Conservation (phyloP, 2,888 invertebrate genomes). For the Yponomeuta cagnagella region DNA sequence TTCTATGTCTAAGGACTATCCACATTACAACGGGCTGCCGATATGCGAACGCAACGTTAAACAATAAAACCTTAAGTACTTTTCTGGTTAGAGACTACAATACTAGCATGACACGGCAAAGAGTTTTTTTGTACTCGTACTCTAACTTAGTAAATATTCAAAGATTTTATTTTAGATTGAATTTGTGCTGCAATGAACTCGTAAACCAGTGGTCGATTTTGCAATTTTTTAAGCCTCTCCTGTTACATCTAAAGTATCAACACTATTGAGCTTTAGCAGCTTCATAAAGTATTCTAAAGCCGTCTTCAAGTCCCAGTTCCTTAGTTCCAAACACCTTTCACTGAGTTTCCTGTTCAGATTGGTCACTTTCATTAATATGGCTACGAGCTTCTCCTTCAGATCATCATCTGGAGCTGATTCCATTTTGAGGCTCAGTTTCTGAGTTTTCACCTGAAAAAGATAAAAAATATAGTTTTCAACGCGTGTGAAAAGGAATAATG, state of each 20-base stretch:
- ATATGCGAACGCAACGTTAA: too few relatives aligned
- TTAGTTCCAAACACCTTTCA: slow-evolving; percentile 75
- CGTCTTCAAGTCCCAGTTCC: slow-evolving; percentile 76
- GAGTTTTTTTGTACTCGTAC: too few relatives aligned
- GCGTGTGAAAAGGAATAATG: neutral
- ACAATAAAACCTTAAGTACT: too few relatives aligned
- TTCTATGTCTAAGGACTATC: too few relatives aligned
- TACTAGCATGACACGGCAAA: too few relatives aligned
- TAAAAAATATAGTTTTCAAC: neutral
- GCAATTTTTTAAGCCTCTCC: neutral
- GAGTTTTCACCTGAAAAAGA: slow-evolving; percentile 38
- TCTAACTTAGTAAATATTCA: too few relatives aligned
- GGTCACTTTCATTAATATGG: slow-evolving; percentile 53
- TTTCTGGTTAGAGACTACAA: too few relatives aligned
- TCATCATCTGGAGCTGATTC: slow-evolving; percentile 47
- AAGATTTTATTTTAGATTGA: too few relatives aligned
- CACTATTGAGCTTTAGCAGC: slow-evolving; percentile 1
- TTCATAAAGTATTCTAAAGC: slow-evolving; percentile 49
- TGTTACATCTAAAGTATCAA: neutral
- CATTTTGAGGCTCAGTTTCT: slow-evolving; percentile 39
- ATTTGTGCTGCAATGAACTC: too few relatives aligned
- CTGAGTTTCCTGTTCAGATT: slow-evolving; percentile 37
- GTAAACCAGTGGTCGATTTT: too few relatives aligned
- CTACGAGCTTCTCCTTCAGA: slow-evolving; percentile 39
- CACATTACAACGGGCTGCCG: too few relatives aligned